Evolutionary conservation across 2,797 vertebrate species (phyloP), one percentile per base, ranked within the genome.

Genomic region (Crenuchus spilurus): DNA sequence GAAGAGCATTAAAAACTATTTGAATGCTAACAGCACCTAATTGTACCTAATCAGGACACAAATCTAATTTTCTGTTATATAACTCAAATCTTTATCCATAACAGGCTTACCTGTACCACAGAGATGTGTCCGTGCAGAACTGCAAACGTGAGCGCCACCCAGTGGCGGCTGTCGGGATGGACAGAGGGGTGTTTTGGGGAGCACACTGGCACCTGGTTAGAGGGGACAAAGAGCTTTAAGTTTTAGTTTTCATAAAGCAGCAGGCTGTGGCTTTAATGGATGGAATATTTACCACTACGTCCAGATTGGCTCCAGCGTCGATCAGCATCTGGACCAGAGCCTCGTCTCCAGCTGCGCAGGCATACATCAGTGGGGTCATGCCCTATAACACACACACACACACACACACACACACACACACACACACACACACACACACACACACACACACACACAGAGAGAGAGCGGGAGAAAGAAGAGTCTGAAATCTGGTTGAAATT

Each of bases 241-340:
- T 16, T 9, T 6, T n/a, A 46, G 16, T 22, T 8, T 42, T 64
- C 13, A 70, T 42, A 37, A 28, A 48, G 28, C 44, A 60, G 42
- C 63, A 46, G 20, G 42, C 11, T 14, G 26, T 18, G 41, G 11
- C 6, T 37, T 24, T 1, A 44, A 75, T 22, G 11, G 46, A 66
- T 5, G 22, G 7, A n/a, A 33, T 81, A 90, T 90, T 93, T 89
- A 99, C 97, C 75, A 94, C 94, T 72, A 98, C 84, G 48, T 99
- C 97, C 75, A 96, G 88, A 86, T 97, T 98, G 49, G 97, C 97
- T 57, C 96, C 96, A 0, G 98, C 98, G 30, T 99, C 98, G 51
- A 99, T 97, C 80, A 99, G 78, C 98, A 98, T 99, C 88, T 99
- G 98, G 71, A 99, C 97, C 85, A 99, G 94, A 44, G 98, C 98